These are phyloP conservation scores for Scopus umbretta DNA, from an alignment of 2,113 vertebrate genomes.

Conservation along the genomic window DNA sequence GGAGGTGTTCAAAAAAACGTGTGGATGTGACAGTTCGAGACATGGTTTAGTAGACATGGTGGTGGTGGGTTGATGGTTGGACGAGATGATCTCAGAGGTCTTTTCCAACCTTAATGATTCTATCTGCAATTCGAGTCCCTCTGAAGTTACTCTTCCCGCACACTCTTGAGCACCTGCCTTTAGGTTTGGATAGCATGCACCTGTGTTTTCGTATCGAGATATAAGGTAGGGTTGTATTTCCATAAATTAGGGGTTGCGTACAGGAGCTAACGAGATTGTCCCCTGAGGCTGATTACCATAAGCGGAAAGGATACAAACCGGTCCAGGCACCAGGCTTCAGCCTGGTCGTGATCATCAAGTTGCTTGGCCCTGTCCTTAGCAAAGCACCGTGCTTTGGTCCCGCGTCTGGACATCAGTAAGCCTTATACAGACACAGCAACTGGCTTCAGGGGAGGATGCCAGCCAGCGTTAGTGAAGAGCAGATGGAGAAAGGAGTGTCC, in stretches of 20 bases:
- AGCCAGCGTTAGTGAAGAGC: neutral
- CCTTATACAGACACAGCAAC: neutral
- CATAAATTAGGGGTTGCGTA: neutral
- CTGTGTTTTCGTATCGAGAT: neutral
- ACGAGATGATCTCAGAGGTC: too few species aligned
- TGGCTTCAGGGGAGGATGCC: neutral
- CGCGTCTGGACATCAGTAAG: neutral
- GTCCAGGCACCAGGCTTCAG: neutral
- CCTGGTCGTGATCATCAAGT: neutral
- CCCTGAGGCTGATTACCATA: rapidly evolving
- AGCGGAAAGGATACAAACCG: neutral
- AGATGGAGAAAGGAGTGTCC: neutral
- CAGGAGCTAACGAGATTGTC: neutral
- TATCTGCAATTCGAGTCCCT: neutral
- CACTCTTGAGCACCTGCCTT: neutral
- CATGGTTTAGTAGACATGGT: too few species aligned
- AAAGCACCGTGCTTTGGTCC: neutral
- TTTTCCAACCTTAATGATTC: too few species aligned
- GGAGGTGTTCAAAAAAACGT: too few species aligned
- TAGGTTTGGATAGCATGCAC: neutral
- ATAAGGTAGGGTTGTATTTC: rapidly evolving
- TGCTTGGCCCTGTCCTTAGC: neutral
- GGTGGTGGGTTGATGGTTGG: too few species aligned
- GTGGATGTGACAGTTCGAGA: too few species aligned
- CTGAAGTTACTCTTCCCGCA: neutral